Conservation (phyloP, 2,797 vertebrate genomes). For the Ctenopoma kingsleyae region DNA sequence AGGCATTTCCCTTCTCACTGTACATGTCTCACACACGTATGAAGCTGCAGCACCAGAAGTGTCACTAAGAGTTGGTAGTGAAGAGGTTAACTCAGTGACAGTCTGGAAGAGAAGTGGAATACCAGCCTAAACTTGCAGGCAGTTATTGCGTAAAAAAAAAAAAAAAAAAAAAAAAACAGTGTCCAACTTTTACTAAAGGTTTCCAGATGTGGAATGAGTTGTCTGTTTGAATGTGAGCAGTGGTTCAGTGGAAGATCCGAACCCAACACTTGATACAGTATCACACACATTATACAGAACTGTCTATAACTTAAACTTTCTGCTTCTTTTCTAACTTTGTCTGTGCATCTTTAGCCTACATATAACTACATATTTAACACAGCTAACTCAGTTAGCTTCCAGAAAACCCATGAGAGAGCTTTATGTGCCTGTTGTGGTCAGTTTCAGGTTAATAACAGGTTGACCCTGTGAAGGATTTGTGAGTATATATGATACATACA, state of each 20-base stretch:
- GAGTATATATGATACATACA: background rate
- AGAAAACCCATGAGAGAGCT: too few species aligned
- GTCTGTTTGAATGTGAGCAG: conserved; percentile 2
- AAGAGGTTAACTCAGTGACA: conserved; percentile 39
- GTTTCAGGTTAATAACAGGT: too few species aligned
- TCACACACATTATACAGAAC: background rate
- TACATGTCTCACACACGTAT: background rate
- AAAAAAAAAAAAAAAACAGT: conserved; percentile 51
- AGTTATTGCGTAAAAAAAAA: conserved; percentile 57
- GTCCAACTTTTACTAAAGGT: conserved; percentile 65
- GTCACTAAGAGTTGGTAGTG: background rate
- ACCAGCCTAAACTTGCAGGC: conserved; percentile 63
- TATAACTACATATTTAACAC: background rate
- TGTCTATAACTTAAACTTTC: background rate
- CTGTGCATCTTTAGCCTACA: background rate
- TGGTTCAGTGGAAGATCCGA: background rate
- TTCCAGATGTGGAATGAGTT: conserved; percentile 81
- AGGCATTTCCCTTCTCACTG: background rate
- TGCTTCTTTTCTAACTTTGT: background rate
- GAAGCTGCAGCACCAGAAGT: background rate
- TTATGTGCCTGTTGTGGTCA: background rate
- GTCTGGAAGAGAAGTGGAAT: conserved; percentile 29
- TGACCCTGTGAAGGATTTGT: too few species aligned
- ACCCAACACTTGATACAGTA: background rate
- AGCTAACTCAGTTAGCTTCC: background rate